phyloP scores from a whole-genome alignment of 1,140 invertebrate genomes.

The Hylaeus volcanicus region DNA sequence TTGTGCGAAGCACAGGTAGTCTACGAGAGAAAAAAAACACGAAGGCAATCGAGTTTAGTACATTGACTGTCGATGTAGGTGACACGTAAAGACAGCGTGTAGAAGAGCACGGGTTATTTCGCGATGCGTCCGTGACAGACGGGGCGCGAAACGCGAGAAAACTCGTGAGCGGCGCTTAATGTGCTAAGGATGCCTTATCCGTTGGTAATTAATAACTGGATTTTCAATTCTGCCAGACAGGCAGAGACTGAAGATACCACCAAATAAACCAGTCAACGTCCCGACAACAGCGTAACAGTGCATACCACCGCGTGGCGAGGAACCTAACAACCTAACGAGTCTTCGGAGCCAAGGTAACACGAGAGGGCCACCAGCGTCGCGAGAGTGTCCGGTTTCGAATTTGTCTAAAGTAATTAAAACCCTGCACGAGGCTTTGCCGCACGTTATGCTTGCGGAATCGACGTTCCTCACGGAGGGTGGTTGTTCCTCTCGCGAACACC shows the following conservation, averaged over 20 bases:
- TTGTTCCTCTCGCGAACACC: constrained; percentile 23
- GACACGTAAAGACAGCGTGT: too few species aligned
- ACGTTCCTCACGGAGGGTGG: constrained; percentile 39
- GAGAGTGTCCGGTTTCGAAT: constrained; percentile 64
- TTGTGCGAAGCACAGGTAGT: too few species aligned
- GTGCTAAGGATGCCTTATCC: background rate
- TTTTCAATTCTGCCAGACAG: constrained; percentile 42
- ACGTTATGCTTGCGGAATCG: constrained; percentile 41
- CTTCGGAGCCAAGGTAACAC: constrained; percentile 60
- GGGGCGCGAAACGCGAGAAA: too few species aligned
- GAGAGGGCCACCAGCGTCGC: constrained; percentile 66
- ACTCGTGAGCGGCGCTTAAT: too few species aligned
- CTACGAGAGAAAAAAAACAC: too few species aligned
- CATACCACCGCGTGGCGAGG: constrained; percentile 49
- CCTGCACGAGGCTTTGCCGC: constrained; percentile 35
- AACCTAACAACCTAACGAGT: constrained; percentile 55
- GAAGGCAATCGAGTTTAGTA: too few species aligned
- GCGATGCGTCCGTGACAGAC: too few species aligned
- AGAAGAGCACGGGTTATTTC: too few species aligned
- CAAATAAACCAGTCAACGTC: constrained; percentile 52
- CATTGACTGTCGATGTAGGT: too few species aligned
- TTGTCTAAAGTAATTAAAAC: constrained; percentile 68
- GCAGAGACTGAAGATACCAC: constrained; percentile 45
- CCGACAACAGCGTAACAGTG: constrained; percentile 36
- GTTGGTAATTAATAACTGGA: constrained; percentile 8